Base-by-base conservation (phyloP, 92 coral and sea anemone species). In the Actinostola sp. region DNA sequence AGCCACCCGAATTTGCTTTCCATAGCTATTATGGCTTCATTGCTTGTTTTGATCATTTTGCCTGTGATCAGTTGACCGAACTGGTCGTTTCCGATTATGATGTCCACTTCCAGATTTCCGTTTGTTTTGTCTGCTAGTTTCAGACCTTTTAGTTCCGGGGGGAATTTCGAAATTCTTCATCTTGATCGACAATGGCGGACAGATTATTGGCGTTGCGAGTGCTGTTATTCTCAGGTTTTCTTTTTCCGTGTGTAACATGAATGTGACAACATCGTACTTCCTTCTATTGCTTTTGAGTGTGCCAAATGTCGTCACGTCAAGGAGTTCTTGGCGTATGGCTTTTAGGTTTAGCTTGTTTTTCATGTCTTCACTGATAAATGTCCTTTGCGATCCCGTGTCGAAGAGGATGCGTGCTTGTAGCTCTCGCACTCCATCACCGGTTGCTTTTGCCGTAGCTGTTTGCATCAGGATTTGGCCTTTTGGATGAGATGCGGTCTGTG, bases 51-150 rank as follows among this genome's bases (percentile, higher is more conserved):
- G 14, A 65, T 66, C 42, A 61, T n/a, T 45, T 48, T 61, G 59
- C 70, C 79, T 5, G 79, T 73, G 26, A 73, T 61, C 38, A 61
- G 79, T 21, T 73, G 70, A 42, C 75, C 63, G 61, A 62, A 62
- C 44, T 77, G 67, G 38, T 77, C 83, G 62, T 77, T 79, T 70
- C 77, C 67, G 34, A 70, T n/a, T n/a, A n/a, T n/a, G n/a, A n/a
- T n/a, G n/a, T n/a, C n/a, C n/a, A n/a, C n/a, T n/a, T n/a, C n/a
- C n/a, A n/a, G n/a, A n/a, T n/a, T n/a, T n/a, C n/a, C n/a, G n/a
- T n/a, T n/a, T n/a, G n/a, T n/a, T n/a, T n/a, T n/a, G n/a, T n/a
- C n/a, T n/a, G n/a, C n/a, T n/a, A n/a, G n/a, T n/a, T n/a, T n/a
- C n/a, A n/a, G n/a, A n/a, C n/a, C n/a, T n/a, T n/a, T n/a, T n/a